phyloP scores from a whole-genome alignment of 2,888 invertebrate genomes.

The Zygaena filipendulae region DNA sequence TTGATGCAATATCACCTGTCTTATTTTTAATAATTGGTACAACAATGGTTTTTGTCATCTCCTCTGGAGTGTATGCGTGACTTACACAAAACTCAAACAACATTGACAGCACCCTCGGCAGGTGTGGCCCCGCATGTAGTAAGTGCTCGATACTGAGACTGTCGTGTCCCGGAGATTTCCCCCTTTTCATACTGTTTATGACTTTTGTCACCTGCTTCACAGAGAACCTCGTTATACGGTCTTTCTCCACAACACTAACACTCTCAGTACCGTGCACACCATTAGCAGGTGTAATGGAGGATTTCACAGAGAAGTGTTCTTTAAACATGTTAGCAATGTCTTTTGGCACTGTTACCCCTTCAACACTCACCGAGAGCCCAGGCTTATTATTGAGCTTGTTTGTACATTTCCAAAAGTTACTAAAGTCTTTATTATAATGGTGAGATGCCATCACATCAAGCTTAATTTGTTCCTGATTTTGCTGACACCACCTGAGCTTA shows the following conservation, averaged over 20 bases:
- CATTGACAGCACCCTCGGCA: slow-evolving; percentile 4
- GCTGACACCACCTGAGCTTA: slow-evolving; percentile 1
- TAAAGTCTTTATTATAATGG: background rate
- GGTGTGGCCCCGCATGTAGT: slow-evolving; percentile 5
- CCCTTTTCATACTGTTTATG: slow-evolving; percentile 1
- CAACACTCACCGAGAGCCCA: background rate
- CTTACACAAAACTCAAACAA: slow-evolving; percentile 6
- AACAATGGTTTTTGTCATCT: slow-evolving; percentile 8
- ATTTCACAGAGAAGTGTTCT: no score
- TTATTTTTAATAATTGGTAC: slow-evolving; percentile 11
- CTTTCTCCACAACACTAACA: no score
- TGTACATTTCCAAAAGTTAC: slow-evolving; percentile 1
- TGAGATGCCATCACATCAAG: background rate
- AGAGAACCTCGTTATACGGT: no score
- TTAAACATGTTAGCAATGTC: background rate
- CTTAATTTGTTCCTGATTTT: slow-evolving; percentile 1
- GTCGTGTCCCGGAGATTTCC: slow-evolving; percentile 6
- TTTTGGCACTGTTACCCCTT: background rate
- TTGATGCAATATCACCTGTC: slow-evolving; percentile 4
- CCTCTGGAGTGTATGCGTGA: slow-evolving; percentile 9
- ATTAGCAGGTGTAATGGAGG: no score
- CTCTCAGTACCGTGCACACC: no score
- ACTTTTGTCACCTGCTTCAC: background rate
- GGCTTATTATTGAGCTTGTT: background rate
- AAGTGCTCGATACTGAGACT: slow-evolving; percentile 7